A percentile compares a stretch with the other conserved stretches of the same genome.
phyloP scores from a whole-genome alignment of 1,140 invertebrate genomes.

The Heliothis subflexa region DNA sequence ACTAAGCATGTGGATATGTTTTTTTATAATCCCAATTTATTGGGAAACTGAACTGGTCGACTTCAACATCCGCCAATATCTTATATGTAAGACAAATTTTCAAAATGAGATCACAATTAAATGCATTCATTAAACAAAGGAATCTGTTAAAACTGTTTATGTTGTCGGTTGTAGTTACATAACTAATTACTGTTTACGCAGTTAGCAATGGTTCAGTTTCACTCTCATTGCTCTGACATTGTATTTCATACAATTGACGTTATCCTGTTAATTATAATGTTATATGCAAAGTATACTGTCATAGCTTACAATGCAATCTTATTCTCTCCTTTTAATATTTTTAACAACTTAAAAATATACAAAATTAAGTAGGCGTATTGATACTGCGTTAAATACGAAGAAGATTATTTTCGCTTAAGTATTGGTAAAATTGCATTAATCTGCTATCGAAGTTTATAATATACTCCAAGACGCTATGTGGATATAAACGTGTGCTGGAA shows the following conservation, averaged over 20 bases:
- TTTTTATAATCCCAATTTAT: not conserved
- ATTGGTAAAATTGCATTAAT: conserved; percentile 26
- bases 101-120: conserved; percentile 82
- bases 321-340: conserved; percentile 82
- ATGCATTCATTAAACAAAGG: conserved; percentile 73
- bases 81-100: conserved; percentile 36
- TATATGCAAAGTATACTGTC: conserved; percentile 76
- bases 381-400: conserved; percentile 39
- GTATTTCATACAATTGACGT: conserved; percentile 84
- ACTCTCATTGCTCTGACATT: conserved; percentile 68
- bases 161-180: conserved; percentile 52
- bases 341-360: conserved; percentile 75
- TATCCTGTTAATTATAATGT: conserved; percentile 67
- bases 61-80: conserved; percentile 54
- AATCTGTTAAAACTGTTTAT: conserved; percentile 52
- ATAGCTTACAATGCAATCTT: conserved; percentile 79
- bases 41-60: conserved; percentile 21
- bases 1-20: conserved; percentile 40
- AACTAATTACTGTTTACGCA: conserved; percentile 71
- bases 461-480: conserved; percentile 38
- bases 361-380: conserved; percentile 58
- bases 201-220: conserved; percentile 69
- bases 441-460: conserved; percentile 40
- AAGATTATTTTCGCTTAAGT: conserved; percentile 24
- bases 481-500: conserved; percentile 58